Evolutionary conservation across 2,888 invertebrate species (phyloP), one percentile per base, ranked within the genome.

Genomic region (Agrotis ipsilon): DNA sequence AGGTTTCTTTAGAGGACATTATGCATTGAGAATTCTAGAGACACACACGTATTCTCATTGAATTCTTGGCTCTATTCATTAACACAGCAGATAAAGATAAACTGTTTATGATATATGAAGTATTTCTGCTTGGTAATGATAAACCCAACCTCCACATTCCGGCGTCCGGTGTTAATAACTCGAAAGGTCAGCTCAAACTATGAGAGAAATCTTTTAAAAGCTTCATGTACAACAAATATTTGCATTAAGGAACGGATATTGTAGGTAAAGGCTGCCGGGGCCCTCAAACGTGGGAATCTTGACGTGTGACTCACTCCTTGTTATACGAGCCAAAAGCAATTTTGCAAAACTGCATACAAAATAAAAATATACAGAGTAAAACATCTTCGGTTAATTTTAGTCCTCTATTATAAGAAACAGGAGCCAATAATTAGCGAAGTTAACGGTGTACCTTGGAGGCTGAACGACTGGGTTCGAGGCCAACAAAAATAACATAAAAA

Each of bases 361-460:
- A 68, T 46, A 69, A 67, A 62, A 72, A 68, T 49, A 71, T 61
- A 54, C 16, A 13, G n/a, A 52, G 18, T 18, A 64, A 72, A 78
- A 72, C 45, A 55, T 72, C 65, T 64, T 48, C 48, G 61, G 67
- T 61, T 81, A 82, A 82, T 81, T 80, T 85, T 69, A 78, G 72
- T 67, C 61, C 63, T 74, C 66, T 79, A 76, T 74, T 80, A 72
- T 63, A 76, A 78, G 55, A 78, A 85, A 86, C 86, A 88, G 83
- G 71, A 86, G 82, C 72, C 78, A 84, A 86, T 88, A 90, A 91
- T 91, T 88, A 91, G 75, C 71, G 32, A 84, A 91, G 85, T 87
- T 95, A 95, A 95, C 95, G 94, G 94, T 94, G 92, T 92, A 93
- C 88, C 90, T 88, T 84, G 86, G 92, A 92, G 91, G 92, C 91